Base-by-base conservation (phyloP, 2,797 vertebrate genomes). In the Acestrorhynchus altus region DNA sequence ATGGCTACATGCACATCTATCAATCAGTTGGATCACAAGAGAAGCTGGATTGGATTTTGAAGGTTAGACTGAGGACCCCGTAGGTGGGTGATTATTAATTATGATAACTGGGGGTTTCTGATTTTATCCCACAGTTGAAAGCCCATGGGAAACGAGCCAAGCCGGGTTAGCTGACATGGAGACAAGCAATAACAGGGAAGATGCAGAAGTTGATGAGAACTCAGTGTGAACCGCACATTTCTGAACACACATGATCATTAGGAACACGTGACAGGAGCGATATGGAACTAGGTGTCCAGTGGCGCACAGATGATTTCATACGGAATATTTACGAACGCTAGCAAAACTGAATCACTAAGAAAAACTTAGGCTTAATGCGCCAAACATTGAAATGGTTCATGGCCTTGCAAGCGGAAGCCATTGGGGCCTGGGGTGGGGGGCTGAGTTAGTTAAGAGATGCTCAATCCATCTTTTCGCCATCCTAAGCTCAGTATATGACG, bases 61-160 rank as follows among this genome's bases (percentile, higher is more conserved):
- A 81, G 77, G 78, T 76, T 80, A 82, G 71, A 72, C 83, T 71
- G 81, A 80, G 75, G 72, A 59, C 78, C 83, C 81, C 80, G 82
- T 81, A 81, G 81, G 63, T 82, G 78, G 70, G 81, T 86, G 87
- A 87, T 87, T 81, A 85, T 89, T 88, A 85, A 90, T 91, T 87
- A 88, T 86, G 89, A 89, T 88, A 87, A 79, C 83, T 83, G 79
- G 77, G 76, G 76, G 81, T 81, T 83, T 80, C 70, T 28, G 75
- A 80, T 81, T 85, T 81, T 84, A 85, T 83, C 85, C 74, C 67
- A 72, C 67, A 71, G 79, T 83, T 77, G 24, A 77, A 81, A 78
- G 72, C 77, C 83, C 73, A 74, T 73, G 76, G 80, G 82, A 82
- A 69, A 65, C 67, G 46, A 75, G 74, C 72, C 56, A 77, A 83